phyloP scores from a whole-genome alignment of 2,113 vertebrate species.

The Fulmarus glacialis region DNA sequence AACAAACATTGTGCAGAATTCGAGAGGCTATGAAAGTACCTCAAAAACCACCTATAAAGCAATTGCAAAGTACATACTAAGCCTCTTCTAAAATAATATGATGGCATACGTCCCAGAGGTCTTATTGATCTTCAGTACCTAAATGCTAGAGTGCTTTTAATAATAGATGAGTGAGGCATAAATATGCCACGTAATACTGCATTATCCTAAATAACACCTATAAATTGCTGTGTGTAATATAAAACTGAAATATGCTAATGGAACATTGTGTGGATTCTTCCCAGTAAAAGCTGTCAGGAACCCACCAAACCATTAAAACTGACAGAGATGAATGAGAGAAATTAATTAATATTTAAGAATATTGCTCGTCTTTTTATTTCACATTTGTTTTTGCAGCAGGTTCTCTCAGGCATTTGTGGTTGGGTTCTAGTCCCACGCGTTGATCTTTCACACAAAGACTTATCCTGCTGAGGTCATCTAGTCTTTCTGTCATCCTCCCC shows the following conservation, averaged over 20 bases:
- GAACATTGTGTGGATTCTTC: slow-evolving; percentile 60
- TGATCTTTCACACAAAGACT: neutral
- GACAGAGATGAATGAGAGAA: slow-evolving; percentile 30
- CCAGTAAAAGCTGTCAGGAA: slow-evolving; percentile 42
- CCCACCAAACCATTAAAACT: slow-evolving; percentile 45
- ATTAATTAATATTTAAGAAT: slow-evolving; percentile 65
- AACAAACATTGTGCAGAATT: neutral
- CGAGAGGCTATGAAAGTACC: slow-evolving; percentile 38
- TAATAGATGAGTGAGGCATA: slow-evolving; percentile 71
- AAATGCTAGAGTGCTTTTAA: slow-evolving; percentile 66
- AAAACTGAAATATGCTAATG: slow-evolving; percentile 79
- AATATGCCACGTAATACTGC: slow-evolving; percentile 53
- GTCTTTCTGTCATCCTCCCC: neutral
- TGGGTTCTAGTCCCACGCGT: neutral
- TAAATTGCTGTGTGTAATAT: slow-evolving; percentile 62
- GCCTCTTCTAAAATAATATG: slow-evolving; percentile 52
- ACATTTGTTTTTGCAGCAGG: neutral
- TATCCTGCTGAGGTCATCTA: neutral
- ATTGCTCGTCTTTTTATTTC: slow-evolving; percentile 37
- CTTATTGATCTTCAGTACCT: slow-evolving; percentile 62
- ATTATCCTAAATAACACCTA: slow-evolving; percentile 72
- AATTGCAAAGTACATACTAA: slow-evolving; percentile 34
- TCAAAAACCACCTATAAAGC: slow-evolving; percentile 51
- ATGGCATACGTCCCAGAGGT: slow-evolving; percentile 26
- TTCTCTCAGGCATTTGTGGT: neutral